Conservation (phyloP, 1,140 invertebrate genomes). For the Cydia fagiglandana region DNA sequence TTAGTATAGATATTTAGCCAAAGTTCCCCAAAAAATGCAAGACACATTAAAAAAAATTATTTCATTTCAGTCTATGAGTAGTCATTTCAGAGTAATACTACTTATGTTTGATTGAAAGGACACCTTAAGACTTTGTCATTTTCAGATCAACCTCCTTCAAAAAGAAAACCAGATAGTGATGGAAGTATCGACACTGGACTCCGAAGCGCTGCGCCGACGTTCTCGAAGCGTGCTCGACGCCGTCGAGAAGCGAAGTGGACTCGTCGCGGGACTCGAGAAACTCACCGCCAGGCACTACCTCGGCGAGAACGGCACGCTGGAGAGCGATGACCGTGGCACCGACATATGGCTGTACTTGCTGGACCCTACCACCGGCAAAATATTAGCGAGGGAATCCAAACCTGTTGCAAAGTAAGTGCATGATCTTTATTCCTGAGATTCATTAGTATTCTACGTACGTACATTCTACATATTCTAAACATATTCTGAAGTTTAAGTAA, state of each 20-base stretch:
- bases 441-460: too few relatives aligned
- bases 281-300: conserved; percentile 85
- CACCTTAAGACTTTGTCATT: conserved; percentile 35
- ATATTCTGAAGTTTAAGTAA: too few relatives aligned
- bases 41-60: too few relatives aligned
- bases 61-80: too few relatives aligned
- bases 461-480: too few relatives aligned
- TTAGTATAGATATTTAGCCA: too few relatives aligned
- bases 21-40: too few relatives aligned
- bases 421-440: background rate
- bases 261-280: conserved; percentile 89
- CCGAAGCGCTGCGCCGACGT: conserved; percentile 84
- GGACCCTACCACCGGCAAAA: conserved; percentile 87
- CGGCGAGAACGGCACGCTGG: conserved; percentile 86
- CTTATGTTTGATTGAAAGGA: too few relatives aligned
- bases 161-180: conserved; percentile 87
- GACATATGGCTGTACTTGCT: conserved; percentile 93
- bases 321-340: conserved; percentile 85
- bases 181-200: conserved; percentile 86
- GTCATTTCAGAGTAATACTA: too few relatives aligned
- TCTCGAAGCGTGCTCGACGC: conserved; percentile 83
- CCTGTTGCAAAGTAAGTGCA: conserved; percentile 83
- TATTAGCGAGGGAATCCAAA: conserved; percentile 86
- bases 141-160: conserved; percentile 73
- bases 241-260: conserved; percentile 86